phyloP scores from a whole-genome alignment of 2,888 invertebrate species.

The Maniola hyperantus region DNA sequence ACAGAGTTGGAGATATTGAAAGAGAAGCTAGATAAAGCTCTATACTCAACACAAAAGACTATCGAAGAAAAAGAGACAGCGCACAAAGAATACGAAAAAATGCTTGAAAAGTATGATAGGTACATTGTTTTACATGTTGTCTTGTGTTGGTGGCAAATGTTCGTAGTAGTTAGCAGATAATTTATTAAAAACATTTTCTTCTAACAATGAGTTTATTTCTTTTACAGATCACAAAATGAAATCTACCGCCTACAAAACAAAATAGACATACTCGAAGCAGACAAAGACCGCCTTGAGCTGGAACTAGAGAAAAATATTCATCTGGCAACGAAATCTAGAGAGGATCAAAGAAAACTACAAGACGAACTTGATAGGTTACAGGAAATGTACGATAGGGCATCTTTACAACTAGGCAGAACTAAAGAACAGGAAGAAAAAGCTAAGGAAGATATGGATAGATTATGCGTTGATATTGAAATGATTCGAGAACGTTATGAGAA shows the following conservation, averaged over 20 bases:
- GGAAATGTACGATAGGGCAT: slow-evolving; percentile 94
- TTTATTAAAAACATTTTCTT: slow-evolving; percentile 23
- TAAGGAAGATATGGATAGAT: slow-evolving; percentile 90
- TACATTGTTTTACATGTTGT: slow-evolving; percentile 73
- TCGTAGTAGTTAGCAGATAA: slow-evolving; percentile 39
- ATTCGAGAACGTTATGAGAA: slow-evolving; percentile 94
- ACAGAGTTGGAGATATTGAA: slow-evolving; percentile 93
- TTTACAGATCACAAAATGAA: slow-evolving; percentile 92
- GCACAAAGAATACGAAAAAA: slow-evolving; percentile 95
- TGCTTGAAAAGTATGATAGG: slow-evolving; percentile 96
- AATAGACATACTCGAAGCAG: slow-evolving; percentile 93
- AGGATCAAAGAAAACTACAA: slow-evolving; percentile 92
- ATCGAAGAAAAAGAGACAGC: slow-evolving; percentile 94
- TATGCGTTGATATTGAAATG: slow-evolving; percentile 92
- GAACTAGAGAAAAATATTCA: slow-evolving; percentile 93
- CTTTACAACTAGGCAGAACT: slow-evolving; percentile 91
- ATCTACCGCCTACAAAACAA: slow-evolving; percentile 94
- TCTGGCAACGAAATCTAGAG: slow-evolving; percentile 90
- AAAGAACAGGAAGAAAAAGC: slow-evolving; percentile 96
- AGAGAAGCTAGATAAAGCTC: slow-evolving; percentile 94
- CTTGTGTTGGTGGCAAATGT: slow-evolving; percentile 67
- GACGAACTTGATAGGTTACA: slow-evolving; percentile 93
- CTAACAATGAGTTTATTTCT: slow-evolving; percentile 18
- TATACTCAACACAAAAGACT: slow-evolving; percentile 91
- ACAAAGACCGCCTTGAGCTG: slow-evolving; percentile 92